These are phyloP conservation scores for Atherix ibis DNA, from an alignment of 2,888 invertebrate species.

Conservation along the genomic window DNA sequence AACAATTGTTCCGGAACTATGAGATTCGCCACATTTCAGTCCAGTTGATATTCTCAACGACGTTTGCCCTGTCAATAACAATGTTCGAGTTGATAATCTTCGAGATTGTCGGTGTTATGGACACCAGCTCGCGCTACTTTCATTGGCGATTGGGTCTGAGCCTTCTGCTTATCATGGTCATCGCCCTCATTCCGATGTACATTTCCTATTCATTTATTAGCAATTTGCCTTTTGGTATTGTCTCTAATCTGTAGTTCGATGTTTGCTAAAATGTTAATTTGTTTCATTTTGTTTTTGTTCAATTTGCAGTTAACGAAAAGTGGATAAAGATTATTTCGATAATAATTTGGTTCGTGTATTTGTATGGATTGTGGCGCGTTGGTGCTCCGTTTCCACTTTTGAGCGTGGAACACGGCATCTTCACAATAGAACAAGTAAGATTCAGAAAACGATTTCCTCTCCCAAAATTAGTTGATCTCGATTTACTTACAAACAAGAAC, in stretches of 20 bases:
- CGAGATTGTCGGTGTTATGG: slow-evolving; percentile 88
- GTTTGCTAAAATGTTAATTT: neutral
- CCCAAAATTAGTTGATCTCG: neutral
- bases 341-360: slow-evolving; percentile 74
- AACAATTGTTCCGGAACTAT: slow-evolving; percentile 91
- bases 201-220: slow-evolving; percentile 88
- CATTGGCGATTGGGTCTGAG: slow-evolving; percentile 93
- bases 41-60: slow-evolving; percentile 88
- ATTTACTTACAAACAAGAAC: neutral
- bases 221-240: slow-evolving; percentile 70
- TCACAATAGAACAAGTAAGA: slow-evolving; percentile 32
- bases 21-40: slow-evolving; percentile 91
- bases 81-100: slow-evolving; percentile 99
- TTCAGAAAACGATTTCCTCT: neutral
- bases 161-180: slow-evolving; percentile 80
- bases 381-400: slow-evolving; percentile 97
- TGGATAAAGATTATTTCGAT: slow-evolving; percentile 66
- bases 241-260: neutral
- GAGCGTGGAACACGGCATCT: slow-evolving; percentile 85
- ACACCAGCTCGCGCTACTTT: slow-evolving; percentile 55
- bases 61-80: slow-evolving; percentile 91
- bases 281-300: slow-evolving; percentile 18
- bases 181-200: slow-evolving; percentile 91
- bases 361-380: slow-evolving; percentile 96
- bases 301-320: slow-evolving; percentile 59